A percentile compares a stretch with the other conserved stretches of the same genome.
phyloP scores from a whole-genome alignment of 2,797 vertebrate genomes.

The Danio tinwini region DNA sequence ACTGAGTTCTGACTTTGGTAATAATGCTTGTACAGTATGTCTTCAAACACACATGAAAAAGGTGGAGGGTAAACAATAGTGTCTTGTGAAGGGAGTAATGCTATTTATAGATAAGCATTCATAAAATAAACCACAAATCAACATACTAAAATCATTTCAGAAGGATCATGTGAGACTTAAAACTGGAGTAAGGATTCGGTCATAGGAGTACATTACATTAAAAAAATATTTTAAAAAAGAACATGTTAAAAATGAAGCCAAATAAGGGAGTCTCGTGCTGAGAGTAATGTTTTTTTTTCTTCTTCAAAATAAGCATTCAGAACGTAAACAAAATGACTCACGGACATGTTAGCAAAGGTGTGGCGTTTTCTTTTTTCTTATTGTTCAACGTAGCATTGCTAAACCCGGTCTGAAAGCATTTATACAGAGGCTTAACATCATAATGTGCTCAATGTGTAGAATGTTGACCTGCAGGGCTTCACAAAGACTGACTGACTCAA shows the following conservation, averaged over 20 bases:
- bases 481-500: slow-evolving; percentile 14
- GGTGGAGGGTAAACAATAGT: no score
- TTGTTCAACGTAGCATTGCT: slow-evolving; percentile 3
- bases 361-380: neutral
- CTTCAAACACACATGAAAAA: no score
- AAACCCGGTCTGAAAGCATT: slow-evolving; percentile 11
- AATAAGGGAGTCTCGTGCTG: neutral
- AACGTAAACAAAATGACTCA: slow-evolving; percentile 19
- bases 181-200: no score
- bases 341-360: neutral
- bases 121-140: no score
- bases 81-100: no score
- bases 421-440: slow-evolving; percentile 6
- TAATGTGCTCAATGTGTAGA: slow-evolving; percentile 5
- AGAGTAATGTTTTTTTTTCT: neutral
- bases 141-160: no score
- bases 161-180: no score
- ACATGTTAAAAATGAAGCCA: neutral
- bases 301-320: neutral
- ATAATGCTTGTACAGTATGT: no score
- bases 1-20: no score
- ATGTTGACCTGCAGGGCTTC: neutral
- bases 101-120: no score
- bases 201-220: no score
- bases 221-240: no score